Conservation (phyloP, 2,888 invertebrate species). For the Abscondita cerata region DNA sequence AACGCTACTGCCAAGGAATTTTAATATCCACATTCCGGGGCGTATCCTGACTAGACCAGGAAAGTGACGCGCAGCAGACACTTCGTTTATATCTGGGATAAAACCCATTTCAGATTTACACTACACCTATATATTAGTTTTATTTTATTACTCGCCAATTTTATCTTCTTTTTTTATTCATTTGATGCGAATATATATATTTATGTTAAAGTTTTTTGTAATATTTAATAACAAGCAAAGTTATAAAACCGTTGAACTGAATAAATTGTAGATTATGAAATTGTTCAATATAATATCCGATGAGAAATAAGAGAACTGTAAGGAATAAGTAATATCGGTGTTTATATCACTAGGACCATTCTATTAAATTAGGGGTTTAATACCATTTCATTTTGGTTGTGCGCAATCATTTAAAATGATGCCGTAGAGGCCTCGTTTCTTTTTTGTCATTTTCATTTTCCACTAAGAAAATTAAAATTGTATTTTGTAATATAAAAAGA, state of each 20-base stretch:
- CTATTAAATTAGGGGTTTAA: conserved; percentile 8
- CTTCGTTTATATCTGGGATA: conserved; percentile 37
- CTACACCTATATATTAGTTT: conserved; percentile 36
- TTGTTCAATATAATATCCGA: too few species aligned
- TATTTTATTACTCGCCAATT: conserved; percentile 16
- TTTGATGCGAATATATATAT: neutral
- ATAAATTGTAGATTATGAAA: too few species aligned
- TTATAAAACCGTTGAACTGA: too few species aligned
- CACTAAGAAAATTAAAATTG: too few species aligned
- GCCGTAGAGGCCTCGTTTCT: too few species aligned
- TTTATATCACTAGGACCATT: conserved; percentile 1
- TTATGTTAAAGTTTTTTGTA: neutral
- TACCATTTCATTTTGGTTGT: neutral
- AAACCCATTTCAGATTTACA: conserved; percentile 39
- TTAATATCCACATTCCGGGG: conserved; percentile 52
- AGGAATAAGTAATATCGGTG: conserved; percentile 1
- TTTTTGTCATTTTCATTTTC: too few species aligned
- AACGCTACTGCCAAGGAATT: conserved; percentile 50
- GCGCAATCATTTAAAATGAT: neutral
- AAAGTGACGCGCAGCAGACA: conserved; percentile 39
- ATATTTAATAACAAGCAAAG: too few species aligned
- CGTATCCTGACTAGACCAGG: conserved; percentile 39
- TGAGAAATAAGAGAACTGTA: too few species aligned
- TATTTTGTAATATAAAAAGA: too few species aligned
- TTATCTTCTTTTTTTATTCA: conserved; percentile 13